Evolutionary conservation across 2,797 vertebrate species (phyloP).

Genomic region (Kryptolebias ocellatus): DNA sequence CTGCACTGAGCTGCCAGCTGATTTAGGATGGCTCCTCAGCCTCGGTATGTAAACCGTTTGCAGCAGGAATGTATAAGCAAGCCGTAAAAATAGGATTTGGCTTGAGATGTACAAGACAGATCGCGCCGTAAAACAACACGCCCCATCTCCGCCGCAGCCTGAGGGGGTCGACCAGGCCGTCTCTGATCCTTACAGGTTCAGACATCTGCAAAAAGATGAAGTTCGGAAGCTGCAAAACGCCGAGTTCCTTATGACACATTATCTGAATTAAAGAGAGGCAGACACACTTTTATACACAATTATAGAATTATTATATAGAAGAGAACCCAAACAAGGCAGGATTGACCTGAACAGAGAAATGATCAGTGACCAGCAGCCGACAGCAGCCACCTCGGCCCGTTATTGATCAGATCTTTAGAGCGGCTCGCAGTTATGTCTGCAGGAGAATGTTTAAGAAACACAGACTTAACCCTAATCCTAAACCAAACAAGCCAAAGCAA

Average conservation of each 20-base stretch:
- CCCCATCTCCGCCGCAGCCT: conserved; percentile 82
- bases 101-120: conserved; percentile 83
- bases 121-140: conserved; percentile 86
- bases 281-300: too few species aligned
- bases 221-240: conserved; percentile 69
- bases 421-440: conserved; percentile 47
- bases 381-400: neutral
- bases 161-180: conserved; percentile 54
- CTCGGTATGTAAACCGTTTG: conserved; percentile 92
- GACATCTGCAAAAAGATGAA: conserved; percentile 75
- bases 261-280: too few species aligned
- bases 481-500: conserved; percentile 58
- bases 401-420: conserved; percentile 16
- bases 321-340: neutral
- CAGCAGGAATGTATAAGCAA: conserved; percentile 95
- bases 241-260: too few species aligned
- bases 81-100: conserved; percentile 92
- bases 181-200: conserved; percentile 68
- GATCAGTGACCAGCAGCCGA: neutral
- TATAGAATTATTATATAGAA: too few species aligned
- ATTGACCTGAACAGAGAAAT: neutral
- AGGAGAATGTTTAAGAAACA: conserved; percentile 61
- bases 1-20: conserved; percentile 88
- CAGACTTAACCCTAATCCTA: conserved; percentile 63
- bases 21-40: conserved; percentile 89